These are phyloP conservation scores for Neofelis nebulosa DNA, from an alignment of 2,113 vertebrate genomes.

Conservation along the genomic window DNA sequence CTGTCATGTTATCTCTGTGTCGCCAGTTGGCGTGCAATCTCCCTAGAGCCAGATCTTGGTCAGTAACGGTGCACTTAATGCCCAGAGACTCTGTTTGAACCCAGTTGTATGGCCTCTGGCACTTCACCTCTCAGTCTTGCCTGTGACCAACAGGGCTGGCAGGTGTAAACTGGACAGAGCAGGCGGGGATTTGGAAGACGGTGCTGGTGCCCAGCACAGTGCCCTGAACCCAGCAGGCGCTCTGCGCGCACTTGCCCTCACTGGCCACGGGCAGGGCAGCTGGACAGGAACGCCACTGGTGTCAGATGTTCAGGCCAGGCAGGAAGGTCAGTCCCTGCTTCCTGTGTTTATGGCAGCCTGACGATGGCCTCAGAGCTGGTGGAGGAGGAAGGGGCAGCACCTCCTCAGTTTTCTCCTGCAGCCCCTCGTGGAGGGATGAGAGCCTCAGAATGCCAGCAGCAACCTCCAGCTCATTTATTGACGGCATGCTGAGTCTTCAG, in stretches of 20 bases:
- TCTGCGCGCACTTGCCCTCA: not conserved
- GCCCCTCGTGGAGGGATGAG: not conserved
- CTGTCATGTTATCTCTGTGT: not conserved
- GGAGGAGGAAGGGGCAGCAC: not conserved
- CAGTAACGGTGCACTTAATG: not conserved
- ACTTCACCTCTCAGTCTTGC: not conserved
- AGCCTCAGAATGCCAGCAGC: not conserved
- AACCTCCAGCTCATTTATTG: not conserved
- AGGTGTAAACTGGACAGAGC: not conserved
- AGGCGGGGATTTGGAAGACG: not conserved
- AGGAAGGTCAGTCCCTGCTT: not conserved
- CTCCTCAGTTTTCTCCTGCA: not conserved
- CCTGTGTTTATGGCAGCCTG: not conserved
- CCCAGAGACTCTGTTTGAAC: not conserved
- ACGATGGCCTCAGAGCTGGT: not conserved
- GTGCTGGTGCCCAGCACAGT: not conserved
- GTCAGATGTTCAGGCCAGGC: not conserved
- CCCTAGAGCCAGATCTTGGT: not conserved
- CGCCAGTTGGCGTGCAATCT: too few relatives aligned
- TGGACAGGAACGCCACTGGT: not conserved
- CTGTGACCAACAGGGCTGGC: not conserved
- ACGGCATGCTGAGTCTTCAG: not conserved
- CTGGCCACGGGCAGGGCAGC: not conserved
- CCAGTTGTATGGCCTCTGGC: not conserved
- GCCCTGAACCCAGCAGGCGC: not conserved